phyloP scores from a whole-genome alignment of 2,113 vertebrate genomes.

The Balaenoptera acutorostrata region DNA sequence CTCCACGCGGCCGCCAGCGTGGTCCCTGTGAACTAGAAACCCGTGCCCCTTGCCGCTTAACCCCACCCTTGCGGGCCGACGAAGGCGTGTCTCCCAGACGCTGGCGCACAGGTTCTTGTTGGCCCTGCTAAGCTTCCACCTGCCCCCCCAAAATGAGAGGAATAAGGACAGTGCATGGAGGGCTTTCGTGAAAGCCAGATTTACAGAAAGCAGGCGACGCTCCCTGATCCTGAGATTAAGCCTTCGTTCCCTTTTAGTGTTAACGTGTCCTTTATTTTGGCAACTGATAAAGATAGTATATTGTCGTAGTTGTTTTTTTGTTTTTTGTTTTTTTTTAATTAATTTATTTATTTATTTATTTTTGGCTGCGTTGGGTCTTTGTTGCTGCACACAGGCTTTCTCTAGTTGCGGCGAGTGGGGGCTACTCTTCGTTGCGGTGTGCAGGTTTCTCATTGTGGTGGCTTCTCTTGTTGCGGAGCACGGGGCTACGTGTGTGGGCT shows the following conservation, averaged over 20 bases:
- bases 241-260: no score
- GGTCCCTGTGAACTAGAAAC: no score
- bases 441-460: no score
- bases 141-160: background rate
- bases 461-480: no score
- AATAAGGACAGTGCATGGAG: accelerated
- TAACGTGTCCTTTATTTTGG: background rate
- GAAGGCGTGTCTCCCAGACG: accelerated
- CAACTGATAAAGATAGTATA: background rate
- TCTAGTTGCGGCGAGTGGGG: no score
- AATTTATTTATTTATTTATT: no score
- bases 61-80: accelerated
- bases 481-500: no score
- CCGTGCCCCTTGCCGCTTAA: background rate
- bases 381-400: no score
- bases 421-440: no score
- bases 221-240: background rate
- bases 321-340: no score
- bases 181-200: background rate
- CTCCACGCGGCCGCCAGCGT: accelerated
- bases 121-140: background rate
- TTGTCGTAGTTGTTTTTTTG: no score
- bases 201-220: background rate
- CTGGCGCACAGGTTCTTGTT: accelerated
- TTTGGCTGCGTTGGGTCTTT: no score